Conservation (phyloP, 2,888 invertebrate genomes). For the Trichacis sp. region DNA sequence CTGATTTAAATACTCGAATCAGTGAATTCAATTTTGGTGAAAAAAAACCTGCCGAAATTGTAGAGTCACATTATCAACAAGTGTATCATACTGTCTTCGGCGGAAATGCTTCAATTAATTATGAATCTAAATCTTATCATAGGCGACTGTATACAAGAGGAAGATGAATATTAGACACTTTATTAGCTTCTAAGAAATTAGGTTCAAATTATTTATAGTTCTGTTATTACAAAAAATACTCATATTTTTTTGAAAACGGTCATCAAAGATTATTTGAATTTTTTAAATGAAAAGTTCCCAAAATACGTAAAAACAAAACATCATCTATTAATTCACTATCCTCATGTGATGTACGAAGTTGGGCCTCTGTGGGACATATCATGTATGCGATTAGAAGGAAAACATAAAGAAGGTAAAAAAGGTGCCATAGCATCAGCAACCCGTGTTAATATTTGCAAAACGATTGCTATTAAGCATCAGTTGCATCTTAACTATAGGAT, state of each 20-base stretch:
- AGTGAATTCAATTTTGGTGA: constrained; percentile 25
- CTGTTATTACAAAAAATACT: constrained; percentile 12
- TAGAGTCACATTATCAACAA: constrained; percentile 31
- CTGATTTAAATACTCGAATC: constrained; percentile 21
- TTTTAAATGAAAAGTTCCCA: constrained; percentile 20
- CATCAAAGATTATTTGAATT: constrained; percentile 28
- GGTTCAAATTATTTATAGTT: constrained; percentile 12
- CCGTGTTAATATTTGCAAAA: constrained; percentile 33
- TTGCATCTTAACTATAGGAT: not conserved
- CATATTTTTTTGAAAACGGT: constrained; percentile 20
- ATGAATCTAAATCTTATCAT: constrained; percentile 24
- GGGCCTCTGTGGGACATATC: constrained; percentile 41
- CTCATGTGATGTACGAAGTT: constrained; percentile 32
- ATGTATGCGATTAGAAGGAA: constrained; percentile 38
- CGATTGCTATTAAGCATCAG: constrained; percentile 24
- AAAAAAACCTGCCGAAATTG: constrained; percentile 34
- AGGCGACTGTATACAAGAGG: constrained; percentile 15
- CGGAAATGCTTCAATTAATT: constrained; percentile 28
- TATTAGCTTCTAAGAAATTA: constrained; percentile 11
- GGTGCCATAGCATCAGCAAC: constrained; percentile 19
- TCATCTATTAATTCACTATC: constrained; percentile 41
- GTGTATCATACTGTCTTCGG: constrained; percentile 21
- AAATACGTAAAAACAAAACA: constrained; percentile 37
- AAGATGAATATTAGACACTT: constrained; percentile 15
- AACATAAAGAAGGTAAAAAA: constrained; percentile 37